Conservation (phyloP, 2,113 vertebrate species). For the Tetrao urogallus region DNA sequence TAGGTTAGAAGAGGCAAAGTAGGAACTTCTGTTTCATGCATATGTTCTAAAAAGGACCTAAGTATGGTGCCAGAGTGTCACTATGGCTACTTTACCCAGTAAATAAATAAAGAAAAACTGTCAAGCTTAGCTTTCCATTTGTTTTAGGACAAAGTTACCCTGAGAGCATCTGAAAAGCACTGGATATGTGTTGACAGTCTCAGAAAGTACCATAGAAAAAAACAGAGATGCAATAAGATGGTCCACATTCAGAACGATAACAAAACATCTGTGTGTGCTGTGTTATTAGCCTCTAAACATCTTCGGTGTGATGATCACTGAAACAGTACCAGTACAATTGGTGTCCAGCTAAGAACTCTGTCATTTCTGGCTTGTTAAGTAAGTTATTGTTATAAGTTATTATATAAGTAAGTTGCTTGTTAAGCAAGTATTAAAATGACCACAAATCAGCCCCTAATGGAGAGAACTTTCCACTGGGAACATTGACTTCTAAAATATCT, state of each 20-base stretch:
- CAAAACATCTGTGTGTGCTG: not conserved
- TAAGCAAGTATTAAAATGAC: not conserved
- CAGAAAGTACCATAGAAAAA: not conserved
- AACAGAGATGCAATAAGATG: not conserved
- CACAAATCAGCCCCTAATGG: fast-evolving
- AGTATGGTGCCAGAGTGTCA: not conserved
- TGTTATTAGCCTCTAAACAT: not conserved
- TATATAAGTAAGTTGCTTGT: too few species aligned
- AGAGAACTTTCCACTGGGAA: not conserved
- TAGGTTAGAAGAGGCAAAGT: not conserved
- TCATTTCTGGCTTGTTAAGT: not conserved
- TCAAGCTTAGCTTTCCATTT: not conserved
- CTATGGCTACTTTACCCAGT: not conserved
- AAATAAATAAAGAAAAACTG: not conserved
- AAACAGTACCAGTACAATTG: not conserved
- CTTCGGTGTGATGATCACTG: not conserved
- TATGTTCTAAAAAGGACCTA: not conserved
- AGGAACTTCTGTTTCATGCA: not conserved
- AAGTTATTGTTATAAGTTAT: not conserved
- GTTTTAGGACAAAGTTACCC: not conserved
- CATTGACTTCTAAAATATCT: not conserved
- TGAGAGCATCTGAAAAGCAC: not conserved
- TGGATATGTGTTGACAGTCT: not conserved
- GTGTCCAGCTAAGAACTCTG: too few species aligned
- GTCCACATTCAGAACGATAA: not conserved